Percentiles rank a stretch among this genome's conserved stretches.
These are phyloP conservation scores for Harpalus rubripes DNA, from an alignment of 2,888 invertebrate species.

Conservation along the genomic window DNA sequence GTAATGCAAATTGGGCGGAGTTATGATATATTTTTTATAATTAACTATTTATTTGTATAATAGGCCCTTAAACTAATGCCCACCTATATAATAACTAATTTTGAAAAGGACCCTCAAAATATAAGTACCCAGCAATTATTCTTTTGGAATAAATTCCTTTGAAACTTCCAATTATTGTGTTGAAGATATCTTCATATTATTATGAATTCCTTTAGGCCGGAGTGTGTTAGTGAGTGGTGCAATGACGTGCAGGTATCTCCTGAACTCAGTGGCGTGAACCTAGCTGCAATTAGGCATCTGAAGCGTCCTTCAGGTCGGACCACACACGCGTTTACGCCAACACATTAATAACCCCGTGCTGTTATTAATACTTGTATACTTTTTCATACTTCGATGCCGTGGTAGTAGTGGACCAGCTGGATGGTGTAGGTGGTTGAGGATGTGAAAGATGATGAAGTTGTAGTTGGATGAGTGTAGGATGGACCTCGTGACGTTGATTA, in stretches of 20 bases:
- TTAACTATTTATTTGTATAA: no score
- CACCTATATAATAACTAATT: no score
- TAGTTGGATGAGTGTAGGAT: slow-evolving; percentile 18
- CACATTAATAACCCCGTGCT: slow-evolving; percentile 77
- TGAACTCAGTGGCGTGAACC: not conserved
- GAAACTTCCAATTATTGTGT: not conserved
- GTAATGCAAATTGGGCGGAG: no score
- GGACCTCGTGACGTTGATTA: slow-evolving; percentile 76
- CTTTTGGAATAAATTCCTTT: no score
- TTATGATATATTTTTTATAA: no score
- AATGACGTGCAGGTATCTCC: not conserved
- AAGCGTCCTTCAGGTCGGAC: slow-evolving; percentile 70
- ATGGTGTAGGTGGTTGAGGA: slow-evolving; percentile 22
- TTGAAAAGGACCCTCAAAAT: no score
- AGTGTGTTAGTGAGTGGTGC: not conserved
- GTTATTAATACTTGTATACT: slow-evolving; percentile 77
- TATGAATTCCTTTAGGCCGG: not conserved
- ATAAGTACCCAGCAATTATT: no score
- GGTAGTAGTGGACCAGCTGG: slow-evolving; percentile 71
- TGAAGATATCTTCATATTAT: not conserved
- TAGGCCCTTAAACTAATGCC: no score
- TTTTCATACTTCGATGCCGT: slow-evolving; percentile 76
- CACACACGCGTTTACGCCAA: slow-evolving; percentile 76
- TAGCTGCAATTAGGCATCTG: slow-evolving; percentile 1
- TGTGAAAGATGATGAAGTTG: slow-evolving; percentile 6